A percentile compares a stretch with the other conserved stretches of the same genome.
Evolutionary conservation across 2,888 invertebrate genomes (phyloP).

Genomic region (Sarcophaga rosellei): DNA sequence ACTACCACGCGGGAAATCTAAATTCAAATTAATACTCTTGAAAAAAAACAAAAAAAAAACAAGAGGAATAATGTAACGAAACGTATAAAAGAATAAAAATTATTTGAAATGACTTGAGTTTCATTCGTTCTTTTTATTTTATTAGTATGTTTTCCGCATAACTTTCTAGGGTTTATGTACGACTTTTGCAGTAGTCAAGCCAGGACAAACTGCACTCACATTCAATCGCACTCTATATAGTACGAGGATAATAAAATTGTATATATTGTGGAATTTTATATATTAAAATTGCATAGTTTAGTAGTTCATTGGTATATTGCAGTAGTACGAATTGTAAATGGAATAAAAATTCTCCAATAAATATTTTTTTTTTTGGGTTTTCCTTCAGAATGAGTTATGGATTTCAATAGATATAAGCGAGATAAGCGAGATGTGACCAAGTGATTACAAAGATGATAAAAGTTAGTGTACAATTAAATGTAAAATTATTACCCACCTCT

Average conservation of each 20-base stretch:
- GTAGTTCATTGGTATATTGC: conserved; percentile 58
- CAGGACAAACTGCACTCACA: conserved; percentile 9
- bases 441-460: not conserved
- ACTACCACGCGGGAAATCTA: conserved; percentile 68
- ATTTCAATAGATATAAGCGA: conserved; percentile 25
- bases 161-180: conserved; percentile 55
- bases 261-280: conserved; percentile 49
- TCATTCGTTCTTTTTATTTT: conserved; percentile 39
- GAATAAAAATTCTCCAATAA: not conserved
- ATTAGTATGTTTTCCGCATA: conserved; percentile 57
- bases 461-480: too few species aligned
- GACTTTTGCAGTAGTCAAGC: conserved; percentile 39
- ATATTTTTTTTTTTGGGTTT: not conserved
- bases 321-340: not conserved
- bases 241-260: conserved; percentile 39
- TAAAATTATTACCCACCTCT: too few species aligned
- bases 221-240: not conserved
- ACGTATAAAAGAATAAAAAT: conserved; percentile 47
- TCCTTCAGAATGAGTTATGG: conserved; percentile 32
- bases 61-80: too few species aligned
- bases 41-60: conserved; percentile 13
- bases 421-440: conserved; percentile 30
- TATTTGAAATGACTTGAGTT: conserved; percentile 64
- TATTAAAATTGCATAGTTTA: conserved; percentile 55
- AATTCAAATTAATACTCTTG: conserved; percentile 66